phyloP scores from a whole-genome alignment of 2,113 vertebrate species.

The Tachycineta bicolor region DNA sequence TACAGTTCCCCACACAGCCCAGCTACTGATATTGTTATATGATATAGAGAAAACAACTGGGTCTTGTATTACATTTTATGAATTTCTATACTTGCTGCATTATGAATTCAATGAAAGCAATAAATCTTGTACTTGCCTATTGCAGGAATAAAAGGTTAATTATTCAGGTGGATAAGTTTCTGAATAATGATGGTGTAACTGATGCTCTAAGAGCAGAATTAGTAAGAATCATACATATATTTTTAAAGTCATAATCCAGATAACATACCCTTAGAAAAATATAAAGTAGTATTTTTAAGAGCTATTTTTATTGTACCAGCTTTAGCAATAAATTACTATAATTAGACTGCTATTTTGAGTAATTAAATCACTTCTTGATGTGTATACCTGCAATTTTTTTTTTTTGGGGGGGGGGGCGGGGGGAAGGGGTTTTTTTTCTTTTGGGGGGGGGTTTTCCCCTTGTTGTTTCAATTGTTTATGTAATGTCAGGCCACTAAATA shows the following conservation, averaged over 20 bases:
- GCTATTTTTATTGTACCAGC: slow-evolving; percentile 3
- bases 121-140: slow-evolving; percentile 24
- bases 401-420: not conserved
- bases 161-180: slow-evolving; percentile 66
- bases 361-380: not conserved
- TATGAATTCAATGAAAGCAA: slow-evolving; percentile 45
- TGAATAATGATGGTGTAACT: slow-evolving; percentile 40
- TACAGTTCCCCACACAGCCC: slow-evolving; percentile 17
- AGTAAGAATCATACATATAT: not conserved
- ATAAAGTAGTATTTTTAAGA: not conserved
- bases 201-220: slow-evolving; percentile 38
- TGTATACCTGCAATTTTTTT: not conserved
- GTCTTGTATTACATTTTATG: slow-evolving; percentile 53
- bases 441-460: not conserved
- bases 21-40: slow-evolving; percentile 10
- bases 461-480: slow-evolving; percentile 19
- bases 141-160: slow-evolving; percentile 67
- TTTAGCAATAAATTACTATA: not conserved
- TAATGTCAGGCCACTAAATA: slow-evolving; percentile 2
- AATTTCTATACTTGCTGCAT: slow-evolving; percentile 47
- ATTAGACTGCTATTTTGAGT: not conserved
- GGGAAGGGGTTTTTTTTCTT: not conserved
- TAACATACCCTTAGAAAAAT: not conserved
- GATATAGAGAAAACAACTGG: slow-evolving; percentile 50
- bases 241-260: not conserved